phyloP scores from a whole-genome alignment of 2,113 vertebrate genomes.

The Cyprinodon tularosa region DNA sequence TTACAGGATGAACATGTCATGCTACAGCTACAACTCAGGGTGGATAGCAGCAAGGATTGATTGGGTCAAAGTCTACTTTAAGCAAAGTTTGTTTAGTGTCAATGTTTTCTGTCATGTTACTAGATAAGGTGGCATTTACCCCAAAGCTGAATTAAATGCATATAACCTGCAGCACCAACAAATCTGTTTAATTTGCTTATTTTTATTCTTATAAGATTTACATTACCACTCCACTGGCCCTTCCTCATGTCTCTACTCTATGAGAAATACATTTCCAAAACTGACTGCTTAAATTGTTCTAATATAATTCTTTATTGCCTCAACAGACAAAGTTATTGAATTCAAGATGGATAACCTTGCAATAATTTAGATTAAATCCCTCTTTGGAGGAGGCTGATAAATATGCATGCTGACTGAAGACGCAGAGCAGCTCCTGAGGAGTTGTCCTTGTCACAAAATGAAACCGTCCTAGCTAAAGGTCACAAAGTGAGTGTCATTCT shows the following conservation, averaged over 20 bases:
- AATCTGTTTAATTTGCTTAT: constrained; percentile 4
- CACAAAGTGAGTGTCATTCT: constrained; percentile 56
- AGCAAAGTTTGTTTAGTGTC: constrained; percentile 50
- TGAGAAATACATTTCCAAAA: constrained; percentile 9
- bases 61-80: constrained; percentile 49
- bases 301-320: constrained; percentile 16
- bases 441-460: constrained; percentile 67
- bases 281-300: constrained; percentile 3
- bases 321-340: constrained; percentile 27
- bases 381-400: constrained; percentile 46
- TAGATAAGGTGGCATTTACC: background rate
- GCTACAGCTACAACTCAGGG: background rate
- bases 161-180: background rate
- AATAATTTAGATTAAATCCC: constrained; percentile 50
- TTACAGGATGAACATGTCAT: background rate
- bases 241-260: constrained; percentile 3
- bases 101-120: constrained; percentile 23
- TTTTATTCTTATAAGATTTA: constrained; percentile 8
- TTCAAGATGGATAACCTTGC: constrained; percentile 50
- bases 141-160: background rate
- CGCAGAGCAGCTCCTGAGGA: constrained; percentile 36
- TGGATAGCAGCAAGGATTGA: constrained; percentile 39
- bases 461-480: constrained; percentile 58
- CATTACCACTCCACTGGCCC: constrained; percentile 2
- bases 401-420: constrained; percentile 52